phyloP scores from a whole-genome alignment of 2,113 vertebrate genomes.

The Atractosteus spatula region DNA sequence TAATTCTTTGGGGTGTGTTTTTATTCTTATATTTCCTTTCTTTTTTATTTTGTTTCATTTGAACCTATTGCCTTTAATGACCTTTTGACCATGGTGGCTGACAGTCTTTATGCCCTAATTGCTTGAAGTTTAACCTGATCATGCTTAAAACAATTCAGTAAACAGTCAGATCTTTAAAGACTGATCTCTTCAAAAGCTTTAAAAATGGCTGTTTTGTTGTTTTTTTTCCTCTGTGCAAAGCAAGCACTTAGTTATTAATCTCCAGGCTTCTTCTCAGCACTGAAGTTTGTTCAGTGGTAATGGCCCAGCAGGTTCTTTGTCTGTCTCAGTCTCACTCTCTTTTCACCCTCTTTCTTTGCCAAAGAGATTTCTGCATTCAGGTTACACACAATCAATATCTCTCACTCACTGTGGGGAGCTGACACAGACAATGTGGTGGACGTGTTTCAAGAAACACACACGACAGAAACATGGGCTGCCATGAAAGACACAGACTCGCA shows the following conservation, averaged over 20 bases:
- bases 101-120: slow-evolving; percentile 7
- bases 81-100: not conserved
- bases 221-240: not conserved
- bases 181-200: not conserved
- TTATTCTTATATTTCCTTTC: not conserved
- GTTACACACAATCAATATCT: not conserved
- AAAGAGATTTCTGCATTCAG: not conserved
- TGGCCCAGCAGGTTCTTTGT: slow-evolving; percentile 9
- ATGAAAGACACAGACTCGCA: too few species aligned
- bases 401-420: not conserved
- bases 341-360: not conserved
- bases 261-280: slow-evolving; percentile 3
- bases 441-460: too few species aligned
- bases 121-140: slow-evolving; percentile 1
- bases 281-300: slow-evolving; percentile 7
- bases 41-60: not conserved
- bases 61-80: not conserved
- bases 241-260: slow-evolving; percentile 15
- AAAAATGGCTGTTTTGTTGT: not conserved
- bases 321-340: not conserved
- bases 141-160: slow-evolving; percentile 15
- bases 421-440: not conserved
- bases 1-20: not conserved
- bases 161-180: slow-evolving; percentile 8
- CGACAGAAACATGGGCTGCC: too few species aligned